Conservation (phyloP, 2,888 invertebrate species). For the Brenthis ino region DNA sequence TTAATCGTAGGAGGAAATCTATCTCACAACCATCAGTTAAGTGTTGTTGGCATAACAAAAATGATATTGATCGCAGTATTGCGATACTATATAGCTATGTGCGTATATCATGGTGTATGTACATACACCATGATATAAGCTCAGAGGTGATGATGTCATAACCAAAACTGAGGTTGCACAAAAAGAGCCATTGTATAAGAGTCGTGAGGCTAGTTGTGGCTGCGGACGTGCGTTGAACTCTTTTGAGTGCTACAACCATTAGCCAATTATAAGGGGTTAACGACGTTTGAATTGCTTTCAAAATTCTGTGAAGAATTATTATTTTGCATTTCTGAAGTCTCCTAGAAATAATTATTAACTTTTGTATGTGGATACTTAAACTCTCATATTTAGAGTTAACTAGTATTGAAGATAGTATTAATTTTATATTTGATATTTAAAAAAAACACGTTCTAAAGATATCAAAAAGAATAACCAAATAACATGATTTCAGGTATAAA, state of each 20-base stretch:
- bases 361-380: too few relatives aligned
- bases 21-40: neutral
- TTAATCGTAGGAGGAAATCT: constrained; percentile 3
- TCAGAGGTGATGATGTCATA: constrained; percentile 77
- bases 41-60: constrained; percentile 10
- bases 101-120: too few relatives aligned
- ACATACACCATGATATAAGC: constrained; percentile 33
- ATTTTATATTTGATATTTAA: too few relatives aligned
- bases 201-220: constrained; percentile 73
- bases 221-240: constrained; percentile 78
- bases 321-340: neutral
- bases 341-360: neutral
- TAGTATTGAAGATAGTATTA: too few relatives aligned
- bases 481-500: too few relatives aligned
- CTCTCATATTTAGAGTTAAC: too few relatives aligned
- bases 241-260: constrained; percentile 71
- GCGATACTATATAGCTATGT: too few relatives aligned
- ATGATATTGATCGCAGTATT: constrained; percentile 26
- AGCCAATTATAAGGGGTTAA: constrained; percentile 67
- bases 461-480: too few relatives aligned
- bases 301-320: constrained; percentile 26
- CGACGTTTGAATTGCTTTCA: constrained; percentile 55
- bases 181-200: constrained; percentile 78
- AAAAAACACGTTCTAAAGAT: too few relatives aligned
- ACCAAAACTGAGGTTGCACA: constrained; percentile 73